Conservation (phyloP, 2,888 invertebrate species). For the Brenthis daphne region DNA sequence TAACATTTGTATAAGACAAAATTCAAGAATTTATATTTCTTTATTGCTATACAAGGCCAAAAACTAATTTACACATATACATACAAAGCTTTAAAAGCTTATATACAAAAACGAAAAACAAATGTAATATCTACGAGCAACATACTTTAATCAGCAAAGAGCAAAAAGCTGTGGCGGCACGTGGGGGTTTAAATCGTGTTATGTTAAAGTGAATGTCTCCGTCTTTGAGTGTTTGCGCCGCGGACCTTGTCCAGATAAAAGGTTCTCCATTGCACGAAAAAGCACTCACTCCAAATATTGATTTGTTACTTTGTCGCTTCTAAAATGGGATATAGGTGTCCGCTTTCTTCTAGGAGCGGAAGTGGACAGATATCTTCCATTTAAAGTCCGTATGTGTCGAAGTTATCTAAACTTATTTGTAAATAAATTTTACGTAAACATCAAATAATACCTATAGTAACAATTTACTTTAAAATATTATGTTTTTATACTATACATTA, state of each 20-base stretch:
- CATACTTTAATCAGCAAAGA: constrained; percentile 38
- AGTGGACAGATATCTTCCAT: constrained; percentile 22
- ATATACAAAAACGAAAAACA: constrained; percentile 10
- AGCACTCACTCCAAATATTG: constrained; percentile 82
- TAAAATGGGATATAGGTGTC: constrained; percentile 67
- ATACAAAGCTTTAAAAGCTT: neutral
- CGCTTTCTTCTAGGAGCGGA: constrained; percentile 54
- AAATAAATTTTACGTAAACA: neutral
- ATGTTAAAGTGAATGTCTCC: constrained; percentile 76
- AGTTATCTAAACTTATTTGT: constrained; percentile 13
- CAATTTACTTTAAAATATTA: no score
- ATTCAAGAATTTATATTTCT: no score
- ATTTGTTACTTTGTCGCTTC: constrained; percentile 78
- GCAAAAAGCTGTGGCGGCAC: constrained; percentile 42
- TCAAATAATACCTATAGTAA: no score
- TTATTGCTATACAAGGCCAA: no score
- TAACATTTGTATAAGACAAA: no score
- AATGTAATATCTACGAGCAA: constrained; percentile 29
- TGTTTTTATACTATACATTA: no score
- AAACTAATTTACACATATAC: neutral
- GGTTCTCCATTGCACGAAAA: constrained; percentile 82
- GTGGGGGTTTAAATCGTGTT: constrained; percentile 56
- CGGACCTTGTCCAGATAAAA: constrained; percentile 82
- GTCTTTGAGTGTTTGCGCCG: constrained; percentile 76
- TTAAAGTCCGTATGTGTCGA: constrained; percentile 6